Base-by-base conservation (phyloP, 2,888 invertebrate species). In the Mesopsocus fuscifrons region DNA sequence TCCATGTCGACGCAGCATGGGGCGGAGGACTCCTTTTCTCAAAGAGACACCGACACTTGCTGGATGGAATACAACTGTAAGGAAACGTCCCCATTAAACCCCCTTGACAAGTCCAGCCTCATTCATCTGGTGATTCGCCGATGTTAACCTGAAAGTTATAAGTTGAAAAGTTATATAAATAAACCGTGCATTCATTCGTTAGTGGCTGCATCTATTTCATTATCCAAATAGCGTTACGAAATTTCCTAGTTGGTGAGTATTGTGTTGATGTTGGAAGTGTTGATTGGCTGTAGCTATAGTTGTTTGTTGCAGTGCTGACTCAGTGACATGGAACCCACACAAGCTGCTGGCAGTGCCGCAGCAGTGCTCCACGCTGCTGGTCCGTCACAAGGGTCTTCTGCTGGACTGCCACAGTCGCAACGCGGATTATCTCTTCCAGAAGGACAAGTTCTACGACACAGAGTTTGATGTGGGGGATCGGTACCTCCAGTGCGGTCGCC, bases 311-410 rank as follows among this genome's bases (percentile, higher is more conserved):
- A 80, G 82, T 54, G 81, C 89, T 23, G 88, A 92, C 59, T 89
- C 88, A 1, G 79, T 92, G 22, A 84, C 87, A 8, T 92, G 89
- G 89, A 91, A 92, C 62, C 88, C 89, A 6, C 92, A 92, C 64
- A 92, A 92, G 62, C 67, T 91, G 53, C 67, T 91, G 51, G 80
- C 87, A 3, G 83, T 84, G 1, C 88, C 89, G 2, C 87, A 88
- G 57, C 88, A 89, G 58, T 89, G 88, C 59, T 87, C 85, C n/a
- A 78, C 83, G 2, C 74, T 88, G 53, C 63, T 88, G 44, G 67
- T 77, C 13, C 71, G 69, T 43, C 82, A 84, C 58, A 70, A 74
- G 52, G 71, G 72, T 42, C 64, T 88, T 34, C 66, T 87, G 43
- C 69, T 74, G 23, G 72, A 74, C 40, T 76, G 76, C 9, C 84